Evolutionary conservation across 2,113 vertebrate genomes (phyloP), one percentile per base, ranked within the genome.

Genomic region (Poicephalus meyeri): DNA sequence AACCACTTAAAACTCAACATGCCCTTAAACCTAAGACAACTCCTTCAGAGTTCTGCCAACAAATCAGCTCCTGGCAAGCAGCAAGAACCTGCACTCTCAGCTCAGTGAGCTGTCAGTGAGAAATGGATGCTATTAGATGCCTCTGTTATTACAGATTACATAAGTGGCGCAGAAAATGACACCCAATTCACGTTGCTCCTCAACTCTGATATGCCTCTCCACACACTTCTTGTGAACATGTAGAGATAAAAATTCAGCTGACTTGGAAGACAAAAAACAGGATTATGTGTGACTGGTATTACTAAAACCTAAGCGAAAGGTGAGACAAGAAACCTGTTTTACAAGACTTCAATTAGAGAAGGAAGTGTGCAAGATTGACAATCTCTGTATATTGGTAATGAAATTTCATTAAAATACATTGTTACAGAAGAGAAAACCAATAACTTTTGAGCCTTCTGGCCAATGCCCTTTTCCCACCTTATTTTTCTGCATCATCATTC

Each of bases 121-220:
- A 79, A 93, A 93, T 19, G 52, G 16, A 81, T 74, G 39, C 82
- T 93, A 89, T 91, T 79, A 81, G 81, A 74, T 1, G 12, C 56
- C 74, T 82, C 78, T 91, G 73, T 91, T 94, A 94, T 85, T 91
- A 93, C 47, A 89, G 89, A 89, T 91, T 89, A 89, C 7, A 4
- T 78, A 82, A 85, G 81, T 72, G 39, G 70, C 52, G 79, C 56
- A 79, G 96, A 89, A 93, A 91, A 89, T 82, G 35, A 96, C 81
- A 89, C 58, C 70, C 82, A 72, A 79, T 79, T 96, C 81, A 79
- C 4, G 4, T 64, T 68, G 42, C 52, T 91, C 77, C 89, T 94
- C 86, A 83, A 2, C n/a, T 88, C 74, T 60, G 70, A 74, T 80
- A 49, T 50, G 42, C 35, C 44, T 31, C 66, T 81, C 70, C 61